These are phyloP conservation scores for Aphelenchoides bicaudatus DNA, from an alignment of 2,888 invertebrate species.

Conservation along the genomic window DNA sequence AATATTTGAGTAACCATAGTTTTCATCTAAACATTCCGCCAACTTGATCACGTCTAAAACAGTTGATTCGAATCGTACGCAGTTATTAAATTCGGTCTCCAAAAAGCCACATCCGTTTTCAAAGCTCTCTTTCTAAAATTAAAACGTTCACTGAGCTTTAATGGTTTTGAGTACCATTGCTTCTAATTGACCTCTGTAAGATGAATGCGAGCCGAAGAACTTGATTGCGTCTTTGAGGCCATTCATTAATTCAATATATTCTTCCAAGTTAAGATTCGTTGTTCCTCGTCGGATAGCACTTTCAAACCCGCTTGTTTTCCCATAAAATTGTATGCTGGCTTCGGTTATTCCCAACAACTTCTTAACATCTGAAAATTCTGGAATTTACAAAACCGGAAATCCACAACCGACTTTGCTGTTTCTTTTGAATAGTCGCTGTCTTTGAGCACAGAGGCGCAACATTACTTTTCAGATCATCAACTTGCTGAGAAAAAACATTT, in stretches of 20 bases:
- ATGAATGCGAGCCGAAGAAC: constrained; percentile 40
- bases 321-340: constrained; percentile 89
- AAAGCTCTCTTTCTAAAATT: constrained; percentile 48
- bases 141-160: not conserved
- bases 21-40: constrained; percentile 39
- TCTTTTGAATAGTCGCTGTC: constrained; percentile 52
- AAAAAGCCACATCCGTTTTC: constrained; percentile 50
- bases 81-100: constrained; percentile 50
- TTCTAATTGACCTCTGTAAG: constrained; percentile 33
- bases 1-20: constrained; percentile 35
- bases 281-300: constrained; percentile 45
- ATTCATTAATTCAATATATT: constrained; percentile 58
- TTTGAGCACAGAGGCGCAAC: constrained; percentile 55
- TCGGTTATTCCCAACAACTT: constrained; percentile 80
- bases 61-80: constrained; percentile 37
- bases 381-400: constrained; percentile 11
- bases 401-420: constrained; percentile 52
- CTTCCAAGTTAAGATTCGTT: constrained; percentile 32
- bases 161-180: constrained; percentile 33
- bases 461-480: constrained; percentile 46
- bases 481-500: constrained; percentile 42
- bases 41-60: constrained; percentile 35
- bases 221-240: constrained; percentile 46
- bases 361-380: constrained; percentile 74
- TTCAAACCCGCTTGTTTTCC: constrained; percentile 86